Evolutionary conservation across 2,113 vertebrate genomes (phyloP), one percentile per base, ranked within the genome.

Genomic region (Pterocles burchelli): DNA sequence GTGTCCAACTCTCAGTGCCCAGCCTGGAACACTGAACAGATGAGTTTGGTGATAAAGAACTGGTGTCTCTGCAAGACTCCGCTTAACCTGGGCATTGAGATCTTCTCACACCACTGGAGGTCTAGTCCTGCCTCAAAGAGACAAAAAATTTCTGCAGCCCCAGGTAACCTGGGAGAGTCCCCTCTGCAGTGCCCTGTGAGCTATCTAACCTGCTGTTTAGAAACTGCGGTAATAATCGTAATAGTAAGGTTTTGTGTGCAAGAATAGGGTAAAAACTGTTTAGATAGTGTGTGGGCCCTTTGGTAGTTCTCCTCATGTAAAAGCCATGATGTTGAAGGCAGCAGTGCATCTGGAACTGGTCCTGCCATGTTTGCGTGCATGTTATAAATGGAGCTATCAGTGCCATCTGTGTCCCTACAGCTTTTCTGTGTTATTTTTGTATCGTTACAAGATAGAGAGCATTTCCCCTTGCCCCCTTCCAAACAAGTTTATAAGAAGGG

Each of bases 41-140:
- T 14, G 18, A 28, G 5, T 82, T 33, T 41, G 10, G 5, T 41
- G 55, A 22, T 8, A 58, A 76, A 75, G 57, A 36, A 13, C 31
- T 22, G 10, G 3, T 29, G 34, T 25, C 17, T 57, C 57, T 76
- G 38, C 24, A 67, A 29, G 34, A 46, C 7, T 7, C 4, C 29
- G 5, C 16, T 79, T 41, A n/a, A 34, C 0, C 0, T 21, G 16
- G 17, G 3, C 33, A 7, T 16, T 17, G 28, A 51, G 68, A 5
- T 7, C 17, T 36, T 81, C 71, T 12, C 28, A 43, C 19, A n/a
- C 6, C 4, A 17, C 29, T 25, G 2, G 19, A 28, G 21, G 13
- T 58, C 36, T 72, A 57, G 12, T 22, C 45, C 11, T 82, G 21
- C 28, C 72, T 51, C 55, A 71, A n/a, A 71, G 25, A 11, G 9